Evolutionary conservation across 2,113 vertebrate genomes (phyloP).

Genomic region (Ivindomyrus marchei): DNA sequence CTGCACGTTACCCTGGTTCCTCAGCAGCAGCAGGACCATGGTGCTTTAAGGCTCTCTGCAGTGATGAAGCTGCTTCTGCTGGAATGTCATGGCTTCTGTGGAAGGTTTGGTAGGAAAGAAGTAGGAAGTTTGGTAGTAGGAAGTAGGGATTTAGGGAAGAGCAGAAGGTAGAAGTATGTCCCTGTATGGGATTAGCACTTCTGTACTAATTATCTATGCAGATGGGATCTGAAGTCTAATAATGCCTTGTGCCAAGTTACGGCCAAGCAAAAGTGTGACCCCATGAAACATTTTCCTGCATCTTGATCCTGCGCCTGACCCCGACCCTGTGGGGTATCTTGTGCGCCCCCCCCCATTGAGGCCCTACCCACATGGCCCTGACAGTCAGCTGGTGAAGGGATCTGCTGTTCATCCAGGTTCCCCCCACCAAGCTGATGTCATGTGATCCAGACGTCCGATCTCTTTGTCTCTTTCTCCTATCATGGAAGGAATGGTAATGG

Average conservation of each 20-base stretch:
- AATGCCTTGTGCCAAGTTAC: not conserved
- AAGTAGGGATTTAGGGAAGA: not conserved
- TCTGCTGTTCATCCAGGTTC: not conserved
- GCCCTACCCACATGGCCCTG: not conserved
- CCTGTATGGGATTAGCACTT: not conserved
- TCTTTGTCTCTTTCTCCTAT: not conserved
- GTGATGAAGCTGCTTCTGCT: not conserved
- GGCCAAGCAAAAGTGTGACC: not conserved
- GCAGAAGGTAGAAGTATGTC: not conserved
- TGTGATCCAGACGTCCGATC: not conserved
- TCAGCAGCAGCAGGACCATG: not conserved
- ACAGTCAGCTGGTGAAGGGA: not conserved
- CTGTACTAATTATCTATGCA: not conserved
- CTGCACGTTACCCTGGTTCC: not conserved
- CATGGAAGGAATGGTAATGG: not conserved
- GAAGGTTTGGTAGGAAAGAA: not conserved
- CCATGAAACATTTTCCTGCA: not conserved
- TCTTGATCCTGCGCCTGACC: not conserved
- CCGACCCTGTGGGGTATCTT: not conserved
- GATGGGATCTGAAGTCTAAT: not conserved
- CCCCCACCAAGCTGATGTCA: not conserved
- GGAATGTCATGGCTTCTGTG: not conserved
- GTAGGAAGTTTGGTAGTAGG: too few relatives aligned
- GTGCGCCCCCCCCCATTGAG: not conserved
- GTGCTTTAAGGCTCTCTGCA: not conserved